Percentiles rank a stretch among this genome's conserved stretches.
These are phyloP conservation scores for Acropternis orthonyx DNA, from an alignment of 2,797 vertebrate genomes.

Conservation along the genomic window DNA sequence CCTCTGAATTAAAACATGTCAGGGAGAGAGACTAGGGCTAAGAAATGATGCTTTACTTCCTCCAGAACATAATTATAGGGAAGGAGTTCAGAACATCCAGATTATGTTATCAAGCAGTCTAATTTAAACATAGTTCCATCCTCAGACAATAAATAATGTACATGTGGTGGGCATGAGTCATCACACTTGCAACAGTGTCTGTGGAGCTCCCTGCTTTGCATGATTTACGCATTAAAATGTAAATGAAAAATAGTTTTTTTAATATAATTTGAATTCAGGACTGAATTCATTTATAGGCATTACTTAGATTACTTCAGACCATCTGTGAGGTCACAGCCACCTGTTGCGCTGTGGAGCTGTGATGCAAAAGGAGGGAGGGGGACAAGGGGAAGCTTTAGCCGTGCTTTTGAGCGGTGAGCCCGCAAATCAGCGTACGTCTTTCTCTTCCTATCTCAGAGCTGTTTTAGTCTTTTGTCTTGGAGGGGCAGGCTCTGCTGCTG, in stretches of 20 bases:
- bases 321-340: neutral
- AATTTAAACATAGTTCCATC: slow-evolving; percentile 64
- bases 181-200: neutral
- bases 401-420: neutral
- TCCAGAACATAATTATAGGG: slow-evolving; percentile 42
- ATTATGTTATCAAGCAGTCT: slow-evolving; percentile 61
- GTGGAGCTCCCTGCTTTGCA: slow-evolving; percentile 15
- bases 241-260: neutral
- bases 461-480: neutral
- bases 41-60: neutral
- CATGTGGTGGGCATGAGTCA: slow-evolving; percentile 43
- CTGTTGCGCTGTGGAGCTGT: neutral
- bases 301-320: neutral
- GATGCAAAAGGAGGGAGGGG: neutral
- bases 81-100: slow-evolving; percentile 45
- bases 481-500: neutral
- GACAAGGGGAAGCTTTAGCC: neutral
- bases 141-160: slow-evolving; percentile 60
- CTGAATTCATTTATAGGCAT: neutral
- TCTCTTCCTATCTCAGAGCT: neutral
- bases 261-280: neutral
- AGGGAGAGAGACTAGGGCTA: neutral
- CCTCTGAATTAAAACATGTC: neutral
- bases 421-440: rapidly evolving
- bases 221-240: neutral